Conservation (phyloP, 1,140 invertebrate genomes). For the Lasioglossum albipes region DNA sequence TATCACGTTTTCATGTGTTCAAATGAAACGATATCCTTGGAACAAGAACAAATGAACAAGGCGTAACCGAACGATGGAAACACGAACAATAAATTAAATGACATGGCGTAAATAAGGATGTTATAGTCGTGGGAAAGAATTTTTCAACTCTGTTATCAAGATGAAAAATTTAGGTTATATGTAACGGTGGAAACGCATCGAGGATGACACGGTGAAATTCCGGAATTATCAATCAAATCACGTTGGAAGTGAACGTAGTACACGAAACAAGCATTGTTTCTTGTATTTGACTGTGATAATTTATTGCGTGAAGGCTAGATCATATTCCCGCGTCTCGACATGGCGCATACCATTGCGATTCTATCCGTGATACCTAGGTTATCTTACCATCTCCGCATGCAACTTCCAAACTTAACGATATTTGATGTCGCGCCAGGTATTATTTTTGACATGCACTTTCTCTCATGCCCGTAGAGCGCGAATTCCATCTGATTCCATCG, state of each 20-base stretch:
- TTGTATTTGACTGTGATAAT: slow-evolving; percentile 9
- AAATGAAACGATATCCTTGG: not conserved
- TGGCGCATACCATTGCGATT: slow-evolving; percentile 63
- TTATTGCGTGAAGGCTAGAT: slow-evolving; percentile 9
- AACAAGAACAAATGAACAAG: not conserved
- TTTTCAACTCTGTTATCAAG: not conserved
- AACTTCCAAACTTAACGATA: slow-evolving; percentile 65
- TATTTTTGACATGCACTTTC: slow-evolving; percentile 17
- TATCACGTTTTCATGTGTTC: not conserved
- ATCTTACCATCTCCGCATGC: slow-evolving; percentile 63
- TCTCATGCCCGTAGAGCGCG: not conserved
- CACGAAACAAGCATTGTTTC: not conserved
- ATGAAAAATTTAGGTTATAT: slow-evolving; percentile 35
- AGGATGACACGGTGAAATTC: not conserved
- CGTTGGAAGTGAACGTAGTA: not conserved
- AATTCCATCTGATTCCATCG: slow-evolving; percentile 17
- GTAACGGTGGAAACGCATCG: not conserved
- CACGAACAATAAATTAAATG: not conserved
- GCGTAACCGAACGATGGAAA: not conserved
- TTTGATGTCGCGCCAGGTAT: slow-evolving; percentile 63
- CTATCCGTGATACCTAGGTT: slow-evolving; percentile 69
- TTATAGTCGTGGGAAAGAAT: not conserved
- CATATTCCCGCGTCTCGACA: slow-evolving; percentile 39
- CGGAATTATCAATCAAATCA: no score
- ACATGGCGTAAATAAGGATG: not conserved